phyloP scores from a whole-genome alignment of 2,113 vertebrate species.

The Melospiza melodia region DNA sequence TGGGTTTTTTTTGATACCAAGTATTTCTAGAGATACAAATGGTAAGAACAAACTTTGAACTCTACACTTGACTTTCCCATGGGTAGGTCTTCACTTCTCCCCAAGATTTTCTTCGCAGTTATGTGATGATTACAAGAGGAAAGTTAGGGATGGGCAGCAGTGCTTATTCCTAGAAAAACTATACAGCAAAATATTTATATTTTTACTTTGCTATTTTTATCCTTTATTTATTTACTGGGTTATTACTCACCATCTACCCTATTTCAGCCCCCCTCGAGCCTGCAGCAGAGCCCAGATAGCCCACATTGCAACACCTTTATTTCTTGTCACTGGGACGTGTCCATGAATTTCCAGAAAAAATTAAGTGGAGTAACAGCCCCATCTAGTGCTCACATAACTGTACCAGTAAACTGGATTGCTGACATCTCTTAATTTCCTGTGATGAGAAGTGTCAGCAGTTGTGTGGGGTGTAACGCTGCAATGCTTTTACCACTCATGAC shows the following conservation, averaged over 20 bases:
- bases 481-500: background rate
- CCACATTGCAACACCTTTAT: background rate
- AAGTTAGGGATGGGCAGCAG: background rate
- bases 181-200: background rate
- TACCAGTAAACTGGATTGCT: background rate
- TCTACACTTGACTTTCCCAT: background rate
- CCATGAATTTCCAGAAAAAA: too few relatives aligned
- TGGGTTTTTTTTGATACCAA: background rate
- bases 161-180: background rate
- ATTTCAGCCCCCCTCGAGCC: background rate
- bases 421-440: background rate
- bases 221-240: background rate
- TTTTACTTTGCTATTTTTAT: background rate
- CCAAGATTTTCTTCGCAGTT: background rate
- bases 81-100: background rate
- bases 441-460: background rate
- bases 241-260: too few relatives aligned
- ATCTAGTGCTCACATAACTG: background rate
- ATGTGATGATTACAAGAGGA: rapidly evolving
- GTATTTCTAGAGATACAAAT: background rate
- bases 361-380: background rate
- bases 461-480: background rate
- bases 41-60: background rate
- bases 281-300: background rate
- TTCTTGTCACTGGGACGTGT: rapidly evolving